A percentile compares a stretch with the other conserved stretches of the same genome.
Conservation (phyloP, 2,797 vertebrate genomes). For the Psittacula echo region DNA sequence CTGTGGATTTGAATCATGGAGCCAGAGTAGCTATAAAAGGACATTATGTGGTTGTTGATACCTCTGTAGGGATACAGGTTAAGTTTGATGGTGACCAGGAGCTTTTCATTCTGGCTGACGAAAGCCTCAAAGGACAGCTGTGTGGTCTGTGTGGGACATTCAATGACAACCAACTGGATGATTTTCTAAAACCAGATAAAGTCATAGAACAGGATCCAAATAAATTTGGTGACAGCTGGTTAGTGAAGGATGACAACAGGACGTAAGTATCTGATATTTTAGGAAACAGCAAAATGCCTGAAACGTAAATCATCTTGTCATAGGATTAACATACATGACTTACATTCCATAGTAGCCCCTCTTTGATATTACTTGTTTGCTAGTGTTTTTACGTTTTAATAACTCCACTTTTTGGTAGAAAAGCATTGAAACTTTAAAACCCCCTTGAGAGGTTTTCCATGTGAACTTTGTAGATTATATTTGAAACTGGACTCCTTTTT, state of each 20-base stretch:
- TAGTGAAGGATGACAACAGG: conserved; percentile 64
- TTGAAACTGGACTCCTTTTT: background rate
- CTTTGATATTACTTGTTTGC: background rate
- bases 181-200: conserved; percentile 79
- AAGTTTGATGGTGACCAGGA: conserved; percentile 79
- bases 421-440: background rate
- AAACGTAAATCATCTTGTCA: background rate
- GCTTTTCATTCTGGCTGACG: conserved; percentile 84
- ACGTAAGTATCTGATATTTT: conserved; percentile 71
- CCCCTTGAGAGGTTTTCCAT: background rate
- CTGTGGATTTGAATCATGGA: conserved; percentile 35
- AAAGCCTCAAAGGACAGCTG: conserved; percentile 79
- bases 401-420: background rate
- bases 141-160: conserved; percentile 87
- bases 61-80: conserved; percentile 82
- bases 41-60: conserved; percentile 72
- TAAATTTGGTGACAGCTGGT: conserved; percentile 86
- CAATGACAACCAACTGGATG: conserved; percentile 80
- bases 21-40: conserved; percentile 53
- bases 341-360: background rate
- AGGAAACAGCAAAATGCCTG: background rate
- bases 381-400: background rate
- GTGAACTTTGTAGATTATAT: background rate
- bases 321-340: background rate
- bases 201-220: conserved; percentile 66